Base-by-base conservation (phyloP, 2,888 invertebrate species). In the Gymnosoma rotundatum region DNA sequence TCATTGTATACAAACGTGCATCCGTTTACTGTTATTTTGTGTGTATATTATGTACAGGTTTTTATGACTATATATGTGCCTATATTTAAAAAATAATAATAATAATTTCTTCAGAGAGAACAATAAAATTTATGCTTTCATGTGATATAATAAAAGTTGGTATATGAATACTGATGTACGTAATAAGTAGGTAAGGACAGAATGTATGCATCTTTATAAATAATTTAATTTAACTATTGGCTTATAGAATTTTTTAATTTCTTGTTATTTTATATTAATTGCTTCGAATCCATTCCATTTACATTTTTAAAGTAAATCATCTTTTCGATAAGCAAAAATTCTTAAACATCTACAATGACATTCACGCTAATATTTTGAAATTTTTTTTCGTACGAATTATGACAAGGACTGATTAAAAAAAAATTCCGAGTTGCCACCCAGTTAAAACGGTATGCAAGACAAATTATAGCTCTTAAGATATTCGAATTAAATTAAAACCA, bases 1-100 rank as follows among this genome's bases (percentile, higher is more conserved):
- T 61, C 64, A 64, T 32, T 78, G 66, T 50, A 70, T 56, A 56
- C 61, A 74, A 69, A 74, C 66, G 67, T 70, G 64, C 81, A 78
- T 81, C 81, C 81, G 84, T 36, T 81, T 20, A 56, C 45, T 66
- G 63, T 50, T 32, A 20, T 38, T 20, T 18, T 63, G 54, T 70
- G 54, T 38, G 58, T 64, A 56, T 79, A 70, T 32, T 32, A 75
- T 66, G 54, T 76, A 36, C 66, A 61, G 63, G 72, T 72, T 83
- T 72, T 83, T 76, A 69, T 79, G 75, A 70, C 60, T 42, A 12
- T 79, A 18, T 18, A 63, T 25, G 69, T 60, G 38, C 21, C 36
- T 36, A 7, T 32, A 60, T 16, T 25, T 18, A 32, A 10, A 54
- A 25, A 21, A 56, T 20, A 52, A 56, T 45, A 12, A 45, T 20